Evolutionary conservation across 2,888 invertebrate species (phyloP).

Genomic region (Andrena camellia): DNA sequence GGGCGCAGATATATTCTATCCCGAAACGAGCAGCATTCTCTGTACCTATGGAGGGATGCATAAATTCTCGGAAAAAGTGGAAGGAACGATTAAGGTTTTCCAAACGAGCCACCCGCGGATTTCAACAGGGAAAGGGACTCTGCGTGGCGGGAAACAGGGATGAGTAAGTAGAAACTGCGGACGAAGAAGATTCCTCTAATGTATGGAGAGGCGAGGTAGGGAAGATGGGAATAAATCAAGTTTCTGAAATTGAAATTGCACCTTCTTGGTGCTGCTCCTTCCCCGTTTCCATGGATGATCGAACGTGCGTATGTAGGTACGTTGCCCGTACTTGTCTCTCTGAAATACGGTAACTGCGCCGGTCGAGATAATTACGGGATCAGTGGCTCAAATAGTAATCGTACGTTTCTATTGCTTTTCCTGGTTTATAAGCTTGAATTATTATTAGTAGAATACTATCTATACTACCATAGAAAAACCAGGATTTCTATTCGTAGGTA

Average conservation of each 20-base stretch:
- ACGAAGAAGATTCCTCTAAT: slow-evolving; percentile 44
- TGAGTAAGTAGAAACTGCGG: neutral
- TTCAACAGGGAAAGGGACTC: slow-evolving; percentile 21
- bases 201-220: slow-evolving; percentile 43
- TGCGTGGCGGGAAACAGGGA: neutral
- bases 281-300: slow-evolving; percentile 29
- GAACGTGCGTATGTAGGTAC: slow-evolving; percentile 23
- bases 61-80: slow-evolving; percentile 21
- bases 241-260: slow-evolving; percentile 77
- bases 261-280: slow-evolving; percentile 53
- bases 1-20: slow-evolving; percentile 4
- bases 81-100: slow-evolving; percentile 36
- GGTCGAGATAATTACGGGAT: neutral
- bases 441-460: too few species aligned
- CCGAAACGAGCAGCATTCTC: slow-evolving; percentile 17
- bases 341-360: neutral
- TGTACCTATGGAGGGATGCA: neutral
- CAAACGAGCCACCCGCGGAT: slow-evolving; percentile 26
- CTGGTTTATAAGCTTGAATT: neutral
- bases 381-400: neutral
- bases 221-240: slow-evolving; percentile 78
- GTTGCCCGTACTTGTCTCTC: slow-evolving; percentile 3
- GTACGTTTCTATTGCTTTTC: neutral
- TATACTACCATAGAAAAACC: too few species aligned
- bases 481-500: too few species aligned